Evolutionary conservation across 1,140 invertebrate species (phyloP).

Genomic region (Drosophila jambulina): DNA sequence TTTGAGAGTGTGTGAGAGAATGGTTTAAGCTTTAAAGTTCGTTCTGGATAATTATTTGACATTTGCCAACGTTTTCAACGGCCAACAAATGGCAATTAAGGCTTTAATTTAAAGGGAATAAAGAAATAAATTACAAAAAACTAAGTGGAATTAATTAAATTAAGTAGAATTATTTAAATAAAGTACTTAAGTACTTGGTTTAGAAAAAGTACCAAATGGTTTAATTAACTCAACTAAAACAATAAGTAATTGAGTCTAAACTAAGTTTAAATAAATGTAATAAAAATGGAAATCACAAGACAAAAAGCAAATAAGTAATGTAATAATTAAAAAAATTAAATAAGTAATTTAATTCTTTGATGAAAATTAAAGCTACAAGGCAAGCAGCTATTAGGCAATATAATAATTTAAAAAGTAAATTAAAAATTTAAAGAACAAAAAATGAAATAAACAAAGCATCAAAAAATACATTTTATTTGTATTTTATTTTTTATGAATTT

Average conservation of each 20-base stretch:
- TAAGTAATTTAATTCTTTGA: background rate
- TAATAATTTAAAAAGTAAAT: background rate
- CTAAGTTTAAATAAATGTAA: background rate
- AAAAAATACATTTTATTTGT: no score
- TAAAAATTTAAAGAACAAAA: background rate
- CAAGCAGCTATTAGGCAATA: background rate
- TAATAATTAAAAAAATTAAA: no score
- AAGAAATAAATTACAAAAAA: background rate
- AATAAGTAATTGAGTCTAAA: background rate
- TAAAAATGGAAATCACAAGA: background rate
- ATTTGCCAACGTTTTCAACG: slow-evolving; percentile 21
- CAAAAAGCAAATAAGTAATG: no score
- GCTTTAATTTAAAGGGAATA: slow-evolving; percentile 30
- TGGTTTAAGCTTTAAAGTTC: slow-evolving; percentile 58
- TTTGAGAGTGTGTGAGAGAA: slow-evolving; percentile 3
- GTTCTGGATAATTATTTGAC: slow-evolving; percentile 58
- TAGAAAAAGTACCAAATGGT: background rate
- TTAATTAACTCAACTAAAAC: background rate
- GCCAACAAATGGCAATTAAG: slow-evolving; percentile 34
- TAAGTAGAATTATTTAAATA: no score
- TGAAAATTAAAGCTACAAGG: background rate
- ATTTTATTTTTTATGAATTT: background rate
- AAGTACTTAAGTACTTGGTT: background rate
- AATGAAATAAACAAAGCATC: background rate
- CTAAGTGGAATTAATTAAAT: no score